These are phyloP conservation scores for Rhipidura dahli DNA, from an alignment of 2,113 vertebrate species.

Conservation along the genomic window DNA sequence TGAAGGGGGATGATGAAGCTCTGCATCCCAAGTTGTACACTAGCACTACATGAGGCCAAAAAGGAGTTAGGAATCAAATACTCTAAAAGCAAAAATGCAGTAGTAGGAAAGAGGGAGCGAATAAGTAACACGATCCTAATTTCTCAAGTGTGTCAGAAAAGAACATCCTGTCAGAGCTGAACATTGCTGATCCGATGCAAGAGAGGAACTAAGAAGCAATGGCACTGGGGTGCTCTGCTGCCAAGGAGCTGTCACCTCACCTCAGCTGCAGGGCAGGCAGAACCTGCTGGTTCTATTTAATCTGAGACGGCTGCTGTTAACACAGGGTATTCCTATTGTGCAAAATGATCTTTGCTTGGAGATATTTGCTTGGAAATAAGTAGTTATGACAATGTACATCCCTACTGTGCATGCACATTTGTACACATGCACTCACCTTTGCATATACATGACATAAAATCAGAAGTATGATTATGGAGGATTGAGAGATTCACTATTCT, in stretches of 20 bases:
- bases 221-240: background rate
- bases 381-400: background rate
- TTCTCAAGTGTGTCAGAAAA: background rate
- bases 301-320: background rate
- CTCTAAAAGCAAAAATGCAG: background rate
- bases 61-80: background rate
- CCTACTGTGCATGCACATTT: background rate
- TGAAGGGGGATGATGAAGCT: background rate
- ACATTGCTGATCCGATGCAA: background rate
- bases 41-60: background rate
- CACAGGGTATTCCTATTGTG: background rate
- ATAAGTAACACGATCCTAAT: background rate
- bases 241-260: accelerated
- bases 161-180: background rate
- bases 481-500: background rate
- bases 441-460: background rate
- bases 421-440: background rate
- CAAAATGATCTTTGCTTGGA: background rate
- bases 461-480: background rate
- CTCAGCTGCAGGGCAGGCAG: background rate
- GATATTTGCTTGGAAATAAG: background rate
- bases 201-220: background rate
- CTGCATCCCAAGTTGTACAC: background rate
- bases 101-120: background rate
- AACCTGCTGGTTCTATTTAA: background rate